Percentiles rank a stretch among this genome's conserved stretches.
Evolutionary conservation across 2,113 vertebrate species (phyloP).

Genomic region (Uria lomvia): DNA sequence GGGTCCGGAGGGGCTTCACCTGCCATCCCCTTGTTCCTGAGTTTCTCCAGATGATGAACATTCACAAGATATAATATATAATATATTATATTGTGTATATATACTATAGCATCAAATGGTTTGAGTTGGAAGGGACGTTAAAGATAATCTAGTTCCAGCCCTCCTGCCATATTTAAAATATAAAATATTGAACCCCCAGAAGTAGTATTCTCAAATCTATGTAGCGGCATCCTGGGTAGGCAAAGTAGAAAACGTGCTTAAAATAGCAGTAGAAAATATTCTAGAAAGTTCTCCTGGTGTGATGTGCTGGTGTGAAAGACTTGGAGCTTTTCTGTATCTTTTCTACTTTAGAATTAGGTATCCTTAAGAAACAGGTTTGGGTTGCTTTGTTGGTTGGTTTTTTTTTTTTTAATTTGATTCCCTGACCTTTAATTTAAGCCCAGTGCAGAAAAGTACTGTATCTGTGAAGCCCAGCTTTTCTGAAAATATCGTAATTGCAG

Average conservation of each 20-base stretch:
- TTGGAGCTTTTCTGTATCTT: background rate
- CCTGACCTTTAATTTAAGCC: background rate
- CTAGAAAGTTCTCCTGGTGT: background rate
- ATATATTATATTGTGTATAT: background rate
- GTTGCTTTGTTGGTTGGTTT: background rate
- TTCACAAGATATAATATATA: background rate
- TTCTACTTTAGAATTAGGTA: background rate
- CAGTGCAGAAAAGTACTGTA: accelerated
- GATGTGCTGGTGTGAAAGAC: background rate
- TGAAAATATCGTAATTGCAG: background rate
- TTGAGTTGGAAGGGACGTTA: background rate
- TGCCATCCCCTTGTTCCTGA: background rate
- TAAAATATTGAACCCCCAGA: background rate
- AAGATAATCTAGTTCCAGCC: background rate
- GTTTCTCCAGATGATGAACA: background rate
- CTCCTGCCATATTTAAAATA: too few species aligned
- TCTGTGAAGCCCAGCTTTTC: background rate
- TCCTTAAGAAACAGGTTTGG: background rate
- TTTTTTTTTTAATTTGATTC: background rate
- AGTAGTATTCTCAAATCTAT: background rate
- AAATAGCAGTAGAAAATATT: background rate
- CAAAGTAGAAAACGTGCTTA: background rate
- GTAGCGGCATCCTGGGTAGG: background rate
- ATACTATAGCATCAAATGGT: background rate
- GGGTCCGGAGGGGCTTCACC: accelerated